A percentile compares a stretch with the other conserved stretches of the same genome.
phyloP scores from a whole-genome alignment of 1,140 invertebrate genomes.

The Eumeta japonica region DNA sequence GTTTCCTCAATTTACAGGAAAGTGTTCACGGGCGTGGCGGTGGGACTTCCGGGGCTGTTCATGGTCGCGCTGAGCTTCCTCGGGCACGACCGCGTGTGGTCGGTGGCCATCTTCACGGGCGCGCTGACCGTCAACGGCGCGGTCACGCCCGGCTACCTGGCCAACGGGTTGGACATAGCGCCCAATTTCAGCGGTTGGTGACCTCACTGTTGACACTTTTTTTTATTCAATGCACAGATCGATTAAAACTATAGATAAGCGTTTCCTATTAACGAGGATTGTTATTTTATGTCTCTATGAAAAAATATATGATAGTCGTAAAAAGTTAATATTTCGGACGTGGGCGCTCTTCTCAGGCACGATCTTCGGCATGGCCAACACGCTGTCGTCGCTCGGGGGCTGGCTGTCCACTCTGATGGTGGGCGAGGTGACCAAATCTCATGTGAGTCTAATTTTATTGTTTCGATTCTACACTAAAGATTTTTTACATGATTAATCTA shows the following conservation, averaged over 20 bases:
- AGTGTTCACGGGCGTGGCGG: constrained; percentile 45
- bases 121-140: constrained; percentile 80
- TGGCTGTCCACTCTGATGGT: constrained; percentile 83
- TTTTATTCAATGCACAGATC: neutral
- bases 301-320: too few species aligned
- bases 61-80: constrained; percentile 72
- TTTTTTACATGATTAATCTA: too few species aligned
- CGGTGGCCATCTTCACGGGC: constrained; percentile 73
- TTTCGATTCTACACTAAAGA: too few species aligned
- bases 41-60: constrained; percentile 58
- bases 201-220: neutral
- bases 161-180: constrained; percentile 87
- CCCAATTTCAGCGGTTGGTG: constrained; percentile 83
- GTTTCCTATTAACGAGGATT: neutral
- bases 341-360: constrained; percentile 62
- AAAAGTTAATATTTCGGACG: too few species aligned
- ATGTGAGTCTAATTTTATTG: constrained; percentile 55
- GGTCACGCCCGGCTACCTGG: constrained; percentile 83
- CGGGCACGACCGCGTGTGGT: constrained; percentile 66
- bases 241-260: neutral
- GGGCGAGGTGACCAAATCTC: constrained; percentile 74
- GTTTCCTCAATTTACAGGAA: too few species aligned
- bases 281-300: neutral
- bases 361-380: constrained; percentile 89
- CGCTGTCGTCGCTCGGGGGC: constrained; percentile 83